These are phyloP conservation scores for Glaucopsyche alexis DNA, from an alignment of 2,888 invertebrate species.

Conservation along the genomic window DNA sequence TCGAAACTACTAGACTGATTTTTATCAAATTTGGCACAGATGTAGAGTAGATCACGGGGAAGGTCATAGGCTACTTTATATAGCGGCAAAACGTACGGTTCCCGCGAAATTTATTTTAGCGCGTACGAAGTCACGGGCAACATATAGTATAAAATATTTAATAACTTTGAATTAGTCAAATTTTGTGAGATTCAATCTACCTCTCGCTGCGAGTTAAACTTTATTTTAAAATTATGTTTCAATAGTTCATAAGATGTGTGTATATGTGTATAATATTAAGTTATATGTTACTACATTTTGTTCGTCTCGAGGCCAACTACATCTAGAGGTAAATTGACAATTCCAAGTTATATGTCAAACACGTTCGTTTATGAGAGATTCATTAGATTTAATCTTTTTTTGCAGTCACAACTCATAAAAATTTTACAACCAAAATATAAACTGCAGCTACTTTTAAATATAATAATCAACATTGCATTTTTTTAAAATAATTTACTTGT, in stretches of 20 bases:
- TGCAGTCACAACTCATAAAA: not conserved
- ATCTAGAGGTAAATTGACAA: not conserved
- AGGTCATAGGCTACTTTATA: too few relatives aligned
- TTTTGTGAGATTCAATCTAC: not conserved
- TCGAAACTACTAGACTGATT: too few relatives aligned
- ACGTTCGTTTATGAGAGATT: not conserved
- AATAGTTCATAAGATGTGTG: not conserved
- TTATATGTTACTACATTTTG: slow-evolving; percentile 1
- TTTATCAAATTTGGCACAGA: too few relatives aligned
- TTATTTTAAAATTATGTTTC: not conserved
- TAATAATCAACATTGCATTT: too few relatives aligned
- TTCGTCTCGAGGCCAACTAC: not conserved
- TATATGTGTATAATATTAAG: not conserved
- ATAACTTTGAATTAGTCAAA: not conserved
- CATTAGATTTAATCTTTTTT: not conserved
- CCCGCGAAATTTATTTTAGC: too few relatives aligned
- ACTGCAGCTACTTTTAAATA: too few relatives aligned
- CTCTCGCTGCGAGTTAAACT: not conserved
- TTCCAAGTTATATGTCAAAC: slow-evolving; percentile 12
- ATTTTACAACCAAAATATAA: too few relatives aligned
- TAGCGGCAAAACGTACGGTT: too few relatives aligned
- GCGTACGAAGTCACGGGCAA: too few relatives aligned
- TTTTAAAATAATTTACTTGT: too few relatives aligned
- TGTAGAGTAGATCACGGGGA: too few relatives aligned
- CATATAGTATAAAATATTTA: too few relatives aligned